Evolutionary conservation across 2,888 invertebrate species (phyloP).

Genomic region (Blastobasis lacticolella): DNA sequence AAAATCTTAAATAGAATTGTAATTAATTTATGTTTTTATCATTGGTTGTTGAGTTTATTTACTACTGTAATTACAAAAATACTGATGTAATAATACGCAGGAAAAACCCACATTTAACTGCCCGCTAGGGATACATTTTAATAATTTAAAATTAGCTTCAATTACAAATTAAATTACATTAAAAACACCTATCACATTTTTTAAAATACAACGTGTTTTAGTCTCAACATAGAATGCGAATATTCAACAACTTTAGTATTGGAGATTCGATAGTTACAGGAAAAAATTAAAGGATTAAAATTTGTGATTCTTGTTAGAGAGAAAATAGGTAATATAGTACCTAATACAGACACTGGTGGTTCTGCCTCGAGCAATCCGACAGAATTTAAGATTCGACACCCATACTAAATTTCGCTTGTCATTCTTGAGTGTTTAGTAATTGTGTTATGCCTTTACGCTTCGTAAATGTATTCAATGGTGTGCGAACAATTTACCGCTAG

Average conservation of each 20-base stretch:
- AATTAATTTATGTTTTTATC: neutral
- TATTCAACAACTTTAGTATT: slow-evolving; percentile 9
- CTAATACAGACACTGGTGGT: too few species aligned
- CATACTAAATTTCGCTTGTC: too few species aligned
- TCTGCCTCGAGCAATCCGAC: too few species aligned
- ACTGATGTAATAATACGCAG: slow-evolving; percentile 35
- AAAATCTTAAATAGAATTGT: neutral
- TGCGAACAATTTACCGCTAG: too few species aligned
- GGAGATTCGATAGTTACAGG: too few species aligned
- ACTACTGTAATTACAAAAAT: slow-evolving; percentile 41
- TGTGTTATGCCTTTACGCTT: too few species aligned
- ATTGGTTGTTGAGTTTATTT: slow-evolving; percentile 11
- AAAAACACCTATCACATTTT: slow-evolving; percentile 53
- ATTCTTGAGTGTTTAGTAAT: too few species aligned
- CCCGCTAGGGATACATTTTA: neutral
- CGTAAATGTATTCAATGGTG: too few species aligned
- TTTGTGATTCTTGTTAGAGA: too few species aligned
- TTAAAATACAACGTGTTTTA: slow-evolving; percentile 22
- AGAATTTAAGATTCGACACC: too few species aligned
- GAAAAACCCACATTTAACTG: slow-evolving; percentile 33
- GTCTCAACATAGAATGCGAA: slow-evolving; percentile 52
- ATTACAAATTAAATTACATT: neutral
- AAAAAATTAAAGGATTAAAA: too few species aligned
- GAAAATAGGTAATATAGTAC: too few species aligned
- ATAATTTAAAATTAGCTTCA: neutral